phyloP scores from a whole-genome alignment of 1,140 invertebrate genomes.

The Augochlora pura region DNA sequence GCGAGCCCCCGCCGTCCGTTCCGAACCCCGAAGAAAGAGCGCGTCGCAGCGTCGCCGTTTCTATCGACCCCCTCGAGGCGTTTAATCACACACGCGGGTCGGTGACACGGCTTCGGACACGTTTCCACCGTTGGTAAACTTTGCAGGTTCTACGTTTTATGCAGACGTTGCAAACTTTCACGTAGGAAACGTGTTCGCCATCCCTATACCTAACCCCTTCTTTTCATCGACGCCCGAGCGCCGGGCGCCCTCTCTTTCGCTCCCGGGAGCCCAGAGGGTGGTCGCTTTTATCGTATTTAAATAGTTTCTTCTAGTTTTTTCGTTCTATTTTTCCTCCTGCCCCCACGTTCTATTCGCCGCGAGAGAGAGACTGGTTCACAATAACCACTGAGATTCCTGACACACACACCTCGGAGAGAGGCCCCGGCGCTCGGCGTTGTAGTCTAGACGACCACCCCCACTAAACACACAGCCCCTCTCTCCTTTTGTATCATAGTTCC shows the following conservation, averaged over 20 bases:
- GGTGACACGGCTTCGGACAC: conserved; percentile 24
- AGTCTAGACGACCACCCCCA: too few relatives aligned
- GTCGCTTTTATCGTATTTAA: conserved; percentile 28
- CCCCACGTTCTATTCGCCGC: too few relatives aligned
- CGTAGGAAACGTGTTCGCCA: conserved; percentile 31
- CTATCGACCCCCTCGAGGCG: neutral
- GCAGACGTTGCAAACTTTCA: conserved; percentile 63
- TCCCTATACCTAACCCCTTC: too few relatives aligned
- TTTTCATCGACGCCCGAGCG: neutral
- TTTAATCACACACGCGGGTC: conserved; percentile 20
- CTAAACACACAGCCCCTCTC: neutral
- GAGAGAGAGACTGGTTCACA: conserved; percentile 29
- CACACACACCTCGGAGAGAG: neutral
- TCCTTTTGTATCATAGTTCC: conserved; percentile 49
- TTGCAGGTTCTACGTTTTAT: conserved; percentile 68
- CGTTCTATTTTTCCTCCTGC: neutral
- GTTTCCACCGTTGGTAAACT: conserved; percentile 56
- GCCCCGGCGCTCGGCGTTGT: conserved; percentile 4
- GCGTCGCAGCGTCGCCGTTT: neutral
- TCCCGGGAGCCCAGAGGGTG: neutral
- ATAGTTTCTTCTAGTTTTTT: conserved; percentile 18
- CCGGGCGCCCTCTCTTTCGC: neutral
- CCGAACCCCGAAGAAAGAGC: neutral
- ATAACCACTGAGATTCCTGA: conserved; percentile 34
- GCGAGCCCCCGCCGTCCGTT: neutral